Base-by-base conservation (phyloP, 1,140 invertebrate species). In the Cecropterus lyciades region DNA sequence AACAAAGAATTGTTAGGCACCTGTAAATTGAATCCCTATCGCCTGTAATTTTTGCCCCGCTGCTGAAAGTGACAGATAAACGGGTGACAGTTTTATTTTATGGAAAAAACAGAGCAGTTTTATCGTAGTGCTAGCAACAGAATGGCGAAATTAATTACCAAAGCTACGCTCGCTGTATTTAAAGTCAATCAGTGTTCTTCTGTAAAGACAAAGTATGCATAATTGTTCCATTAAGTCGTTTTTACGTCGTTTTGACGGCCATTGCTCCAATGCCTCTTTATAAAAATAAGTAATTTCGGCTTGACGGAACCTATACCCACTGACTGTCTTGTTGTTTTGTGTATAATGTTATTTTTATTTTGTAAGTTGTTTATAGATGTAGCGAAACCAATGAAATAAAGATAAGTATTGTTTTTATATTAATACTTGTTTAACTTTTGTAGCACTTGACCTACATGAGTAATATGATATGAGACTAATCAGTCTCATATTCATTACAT, bases 361-460 rank as follows among this genome's bases (percentile, higher is more conserved):
- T 24, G 1, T 82, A 82, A 74, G 65, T 66, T 69, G 59, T 81
- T 73, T 77, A 64, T 70, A 65, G 53, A 62, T 79, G 77, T 77
- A 73, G 77, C 80, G 75, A 69, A 85, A 85, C 83, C 83, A 85
- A 87, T 87, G 85, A 85, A 84, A 80, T 83, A 79, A 82, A 81
- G 72, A 75, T 72, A 79, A 75, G 64, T 70, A 77, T 69, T 77
- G 59, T 64, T 73, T 75, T 70, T 3, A 33, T 9, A 33, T 33
- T 33, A 33, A 33, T 8, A 33, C 9, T 33, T 33, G 6, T 33
- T 33, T 33, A 33, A 9, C 30, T 33, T 33, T 33, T 33, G 1
- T 24, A 3, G 20, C 20, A 24, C 5, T 24, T 3, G 5, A 24
- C 1, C 20, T n/a, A n/a, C n/a, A n/a, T n/a, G n/a, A n/a, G n/a